Evolutionary conservation across 2,888 invertebrate genomes (phyloP).

Genomic region (Leucophenga montana): DNA sequence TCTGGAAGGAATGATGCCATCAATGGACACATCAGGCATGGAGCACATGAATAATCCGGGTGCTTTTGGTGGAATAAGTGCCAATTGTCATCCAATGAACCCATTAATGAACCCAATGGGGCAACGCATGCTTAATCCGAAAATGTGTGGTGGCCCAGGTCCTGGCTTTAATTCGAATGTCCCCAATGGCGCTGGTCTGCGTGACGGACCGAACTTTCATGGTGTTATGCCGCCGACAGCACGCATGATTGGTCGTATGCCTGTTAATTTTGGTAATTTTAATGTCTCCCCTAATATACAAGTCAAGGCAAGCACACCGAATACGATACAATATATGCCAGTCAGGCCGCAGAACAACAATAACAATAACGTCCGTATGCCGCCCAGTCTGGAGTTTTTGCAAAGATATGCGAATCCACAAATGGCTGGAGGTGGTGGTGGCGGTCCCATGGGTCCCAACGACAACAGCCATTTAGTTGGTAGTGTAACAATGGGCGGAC

Average conservation of each 20-base stretch:
- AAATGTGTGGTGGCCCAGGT: constrained; percentile 75
- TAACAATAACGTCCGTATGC: constrained; percentile 80
- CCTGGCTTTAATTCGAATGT: constrained; percentile 44
- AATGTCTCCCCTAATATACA: constrained; percentile 82
- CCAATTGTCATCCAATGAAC: constrained; percentile 59
- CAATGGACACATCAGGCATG: constrained; percentile 70
- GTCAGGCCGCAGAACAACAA: constrained; percentile 86
- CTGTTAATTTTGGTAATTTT: constrained; percentile 77
- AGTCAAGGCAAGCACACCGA: constrained; percentile 96
- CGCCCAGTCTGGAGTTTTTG: constrained; percentile 91
- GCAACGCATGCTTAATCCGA: constrained; percentile 78
- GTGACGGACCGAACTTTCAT: constrained; percentile 70
- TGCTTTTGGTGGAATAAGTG: constrained; percentile 40
- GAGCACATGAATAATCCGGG: constrained; percentile 65
- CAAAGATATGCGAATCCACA: constrained; percentile 89
- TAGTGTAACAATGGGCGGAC: neutral
- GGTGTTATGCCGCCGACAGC: constrained; percentile 67
- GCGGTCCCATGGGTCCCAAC: constrained; percentile 43
- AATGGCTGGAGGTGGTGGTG: constrained; percentile 70
- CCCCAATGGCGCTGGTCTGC: constrained; percentile 37
- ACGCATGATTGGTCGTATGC: constrained; percentile 80
- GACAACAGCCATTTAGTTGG: constrained; percentile 29
- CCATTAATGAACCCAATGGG: constrained; percentile 74
- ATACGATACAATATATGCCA: constrained; percentile 98
- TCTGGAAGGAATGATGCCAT: constrained; percentile 61